Base-by-base conservation (phyloP, 2,113 vertebrate species). In the Hydropotes inermis region DNA sequence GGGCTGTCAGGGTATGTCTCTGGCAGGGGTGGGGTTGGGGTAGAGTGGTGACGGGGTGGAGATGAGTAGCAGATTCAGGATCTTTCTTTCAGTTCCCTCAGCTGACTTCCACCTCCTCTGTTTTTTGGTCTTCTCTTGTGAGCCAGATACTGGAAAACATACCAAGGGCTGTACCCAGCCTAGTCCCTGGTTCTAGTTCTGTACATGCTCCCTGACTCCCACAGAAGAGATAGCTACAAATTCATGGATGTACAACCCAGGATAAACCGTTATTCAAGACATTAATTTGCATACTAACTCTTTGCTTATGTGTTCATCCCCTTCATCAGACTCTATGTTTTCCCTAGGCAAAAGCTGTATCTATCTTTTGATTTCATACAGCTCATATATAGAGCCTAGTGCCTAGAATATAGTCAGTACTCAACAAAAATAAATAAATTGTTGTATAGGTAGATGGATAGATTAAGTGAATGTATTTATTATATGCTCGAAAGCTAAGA, bases 21-120 rank as follows among this genome's bases (percentile, higher is more conserved):
- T 25, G 33, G 7, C 4, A 54, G 2, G 33, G n/a, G 2, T 0
- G 1, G 9, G 64, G 2, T 2, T 70, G 17, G 61, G 64, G 17
- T 70, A 9, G n/a, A 10, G 64, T 36, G 61, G 64, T 70, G 64
- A 36, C 1, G 8, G 54, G 23, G 0, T 33, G 19, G 19, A 5
- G 16, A 7, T 7, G 9, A 17, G 17, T 70, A 19, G 6, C 50
- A 83, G n/a, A 60, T 47, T 94, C 45, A 27, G 28, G 21, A 50
- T 36, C 25, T 83, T 33, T 55, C 58, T 89, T 58, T 87, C 28
- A 57, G 8, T 16, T 96, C 92, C 8, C 28, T 36, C 11, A 54
- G 10, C 21, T 76, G 10, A 64, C 6, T 85, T 28, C 3, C 17
- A 3, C 3, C 8, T 7, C 52, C 1, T 84, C 1, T 74, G 8